Evolutionary conservation across 2,888 invertebrate genomes (phyloP).

Genomic region (Clunio marinus): DNA sequence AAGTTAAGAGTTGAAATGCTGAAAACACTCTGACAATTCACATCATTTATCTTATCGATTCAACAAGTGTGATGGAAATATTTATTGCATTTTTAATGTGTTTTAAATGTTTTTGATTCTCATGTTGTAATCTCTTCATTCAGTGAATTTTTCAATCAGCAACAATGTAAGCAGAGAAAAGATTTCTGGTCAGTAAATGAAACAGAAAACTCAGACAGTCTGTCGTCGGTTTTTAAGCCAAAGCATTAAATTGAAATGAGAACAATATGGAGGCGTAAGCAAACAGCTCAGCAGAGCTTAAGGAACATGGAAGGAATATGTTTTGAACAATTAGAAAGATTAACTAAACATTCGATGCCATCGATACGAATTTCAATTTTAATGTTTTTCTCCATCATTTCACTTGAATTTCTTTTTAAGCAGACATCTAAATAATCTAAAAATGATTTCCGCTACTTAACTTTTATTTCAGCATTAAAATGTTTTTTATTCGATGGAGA

Average conservation of each 20-base stretch:
- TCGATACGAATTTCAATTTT: slow-evolving; percentile 10
- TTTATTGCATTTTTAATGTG: neutral
- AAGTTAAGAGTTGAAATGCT: neutral
- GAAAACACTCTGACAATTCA: neutral
- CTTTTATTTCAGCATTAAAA: neutral
- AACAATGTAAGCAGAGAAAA: too few species aligned
- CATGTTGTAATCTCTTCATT: neutral
- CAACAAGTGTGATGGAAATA: neutral
- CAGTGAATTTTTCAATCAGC: neutral
- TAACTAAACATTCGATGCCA: slow-evolving; percentile 11
- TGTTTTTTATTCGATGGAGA: too few species aligned
- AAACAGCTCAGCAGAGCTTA: too few species aligned
- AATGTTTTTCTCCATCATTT: slow-evolving; percentile 6
- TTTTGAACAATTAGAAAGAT: slow-evolving; percentile 15
- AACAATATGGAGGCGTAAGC: too few species aligned
- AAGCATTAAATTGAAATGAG: too few species aligned
- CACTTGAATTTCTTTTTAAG: neutral
- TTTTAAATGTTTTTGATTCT: neutral
- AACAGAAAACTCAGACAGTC: too few species aligned
- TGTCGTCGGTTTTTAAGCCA: too few species aligned
- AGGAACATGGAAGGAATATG: too few species aligned
- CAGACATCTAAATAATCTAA: neutral
- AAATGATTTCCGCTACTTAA: slow-evolving; percentile 24
- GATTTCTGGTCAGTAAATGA: too few species aligned
- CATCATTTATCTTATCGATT: neutral